These are phyloP conservation scores for Agrypnia vestita DNA, from an alignment of 1,140 invertebrate genomes.

Conservation along the genomic window DNA sequence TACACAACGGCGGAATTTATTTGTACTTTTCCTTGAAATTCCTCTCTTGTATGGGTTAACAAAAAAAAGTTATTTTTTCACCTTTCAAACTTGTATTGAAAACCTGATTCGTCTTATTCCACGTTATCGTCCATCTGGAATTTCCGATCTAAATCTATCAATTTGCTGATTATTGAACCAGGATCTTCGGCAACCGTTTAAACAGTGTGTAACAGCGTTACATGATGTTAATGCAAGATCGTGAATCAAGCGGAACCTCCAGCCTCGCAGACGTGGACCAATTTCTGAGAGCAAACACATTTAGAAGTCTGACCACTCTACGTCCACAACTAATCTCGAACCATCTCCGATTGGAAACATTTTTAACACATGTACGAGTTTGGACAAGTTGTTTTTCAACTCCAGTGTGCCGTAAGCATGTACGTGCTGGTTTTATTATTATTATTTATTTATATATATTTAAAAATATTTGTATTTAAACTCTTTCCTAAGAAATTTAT, in stretches of 20 bases:
- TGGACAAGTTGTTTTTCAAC: too few species aligned
- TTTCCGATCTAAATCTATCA: constrained; percentile 55
- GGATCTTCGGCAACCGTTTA: constrained; percentile 51
- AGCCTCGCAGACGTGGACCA: background rate
- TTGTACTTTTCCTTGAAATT: too few species aligned
- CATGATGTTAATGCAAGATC: constrained; percentile 5
- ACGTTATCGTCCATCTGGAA: constrained; percentile 50
- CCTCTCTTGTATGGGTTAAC: too few species aligned
- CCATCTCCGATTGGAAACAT: constrained; percentile 23
- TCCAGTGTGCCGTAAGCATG: too few species aligned
- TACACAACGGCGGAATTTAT: too few species aligned
- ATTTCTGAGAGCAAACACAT: constrained; percentile 31
- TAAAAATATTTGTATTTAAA: too few species aligned
- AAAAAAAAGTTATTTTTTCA: too few species aligned
- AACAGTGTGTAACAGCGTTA: constrained; percentile 14
- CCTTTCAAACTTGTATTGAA: constrained; percentile 7
- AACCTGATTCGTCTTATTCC: background rate
- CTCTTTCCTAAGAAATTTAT: too few species aligned
- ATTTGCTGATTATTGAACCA: constrained; percentile 55
- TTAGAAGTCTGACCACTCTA: constrained; percentile 5
- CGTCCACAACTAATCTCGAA: constrained; percentile 16
- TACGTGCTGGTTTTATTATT: too few species aligned
- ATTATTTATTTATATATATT: too few species aligned
- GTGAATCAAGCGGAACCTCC: constrained; percentile 28
- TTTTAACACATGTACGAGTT: background rate